Conservation (phyloP, 2,797 vertebrate genomes). For the Parauchenoglanis punctatus region DNA sequence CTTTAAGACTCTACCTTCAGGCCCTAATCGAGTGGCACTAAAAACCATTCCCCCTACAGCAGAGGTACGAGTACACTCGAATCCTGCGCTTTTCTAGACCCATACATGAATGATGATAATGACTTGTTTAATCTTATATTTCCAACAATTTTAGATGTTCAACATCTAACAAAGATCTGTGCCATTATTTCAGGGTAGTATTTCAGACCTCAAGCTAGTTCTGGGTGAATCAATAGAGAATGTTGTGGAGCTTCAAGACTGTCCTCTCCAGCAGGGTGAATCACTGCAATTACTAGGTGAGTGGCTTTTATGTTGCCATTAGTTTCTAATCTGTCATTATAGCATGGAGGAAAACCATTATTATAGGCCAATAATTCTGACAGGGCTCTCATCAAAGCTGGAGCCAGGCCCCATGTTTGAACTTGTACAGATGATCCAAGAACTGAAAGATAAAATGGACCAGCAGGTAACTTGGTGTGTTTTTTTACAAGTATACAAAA, state of each 20-base stretch:
- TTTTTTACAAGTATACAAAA: neutral
- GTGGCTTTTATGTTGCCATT: conserved; percentile 31
- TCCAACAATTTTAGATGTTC: neutral
- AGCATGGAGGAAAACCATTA: conserved; percentile 5
- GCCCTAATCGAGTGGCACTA: conserved; percentile 77
- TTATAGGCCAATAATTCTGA: conserved; percentile 57
- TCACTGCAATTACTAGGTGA: conserved; percentile 83
- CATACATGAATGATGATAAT: neutral
- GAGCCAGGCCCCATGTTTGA: conserved; percentile 86
- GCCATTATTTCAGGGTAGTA: conserved; percentile 73
- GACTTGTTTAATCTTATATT: neutral
- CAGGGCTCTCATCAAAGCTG: conserved; percentile 79
- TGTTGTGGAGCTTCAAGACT: conserved; percentile 82
- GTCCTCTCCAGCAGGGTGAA: conserved; percentile 77
- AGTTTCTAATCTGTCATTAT: neutral
- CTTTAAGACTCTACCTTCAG: conserved; percentile 79
- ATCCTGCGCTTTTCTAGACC: neutral
- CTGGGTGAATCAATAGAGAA: conserved; percentile 87
- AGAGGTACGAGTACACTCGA: conserved; percentile 71
- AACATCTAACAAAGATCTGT: neutral
- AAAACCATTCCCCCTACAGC: conserved; percentile 81
- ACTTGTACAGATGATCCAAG: conserved; percentile 86
- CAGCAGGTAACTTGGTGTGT: conserved; percentile 81
- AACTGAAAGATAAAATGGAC: conserved; percentile 90
- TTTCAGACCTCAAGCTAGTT: conserved; percentile 91